Conservation (phyloP, 2,797 vertebrate species). For the Coreius guichenoti region DNA sequence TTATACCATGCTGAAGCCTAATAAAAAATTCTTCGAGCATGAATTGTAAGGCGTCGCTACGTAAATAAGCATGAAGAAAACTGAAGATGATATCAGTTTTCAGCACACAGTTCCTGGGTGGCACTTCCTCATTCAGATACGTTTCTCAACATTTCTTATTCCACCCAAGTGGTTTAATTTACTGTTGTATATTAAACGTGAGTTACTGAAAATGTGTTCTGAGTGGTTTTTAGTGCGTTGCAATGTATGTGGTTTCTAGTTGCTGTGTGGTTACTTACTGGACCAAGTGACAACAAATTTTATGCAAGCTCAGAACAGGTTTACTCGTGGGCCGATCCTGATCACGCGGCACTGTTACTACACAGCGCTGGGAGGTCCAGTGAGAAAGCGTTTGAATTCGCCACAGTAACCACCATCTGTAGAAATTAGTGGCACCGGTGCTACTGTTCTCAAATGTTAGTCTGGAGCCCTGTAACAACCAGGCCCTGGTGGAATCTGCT, state of each 20-base stretch:
- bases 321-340: fast-evolving
- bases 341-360: too few relatives aligned
- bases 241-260: too few relatives aligned
- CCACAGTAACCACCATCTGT: too few relatives aligned
- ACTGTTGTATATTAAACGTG: neutral
- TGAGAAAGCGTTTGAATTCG: too few relatives aligned
- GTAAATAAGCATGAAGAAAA: neutral
- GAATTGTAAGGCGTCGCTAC: neutral
- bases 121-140: neutral
- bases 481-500: neutral
- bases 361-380: too few relatives aligned
- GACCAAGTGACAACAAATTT: too few relatives aligned
- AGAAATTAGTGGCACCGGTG: too few relatives aligned
- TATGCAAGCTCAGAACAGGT: too few relatives aligned
- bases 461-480: too few relatives aligned
- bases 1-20: neutral
- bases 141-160: neutral
- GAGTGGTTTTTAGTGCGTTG: neutral
- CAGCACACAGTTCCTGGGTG: neutral
- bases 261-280: too few relatives aligned
- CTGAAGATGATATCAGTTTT: conserved; percentile 14
- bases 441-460: too few relatives aligned
- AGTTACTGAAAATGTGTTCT: neutral
- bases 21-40: neutral
- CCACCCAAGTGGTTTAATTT: neutral